A percentile compares a stretch with the other conserved stretches of the same genome.
phyloP scores from a whole-genome alignment of 2,797 vertebrate species.

The Catamblyrhynchus diadema region DNA sequence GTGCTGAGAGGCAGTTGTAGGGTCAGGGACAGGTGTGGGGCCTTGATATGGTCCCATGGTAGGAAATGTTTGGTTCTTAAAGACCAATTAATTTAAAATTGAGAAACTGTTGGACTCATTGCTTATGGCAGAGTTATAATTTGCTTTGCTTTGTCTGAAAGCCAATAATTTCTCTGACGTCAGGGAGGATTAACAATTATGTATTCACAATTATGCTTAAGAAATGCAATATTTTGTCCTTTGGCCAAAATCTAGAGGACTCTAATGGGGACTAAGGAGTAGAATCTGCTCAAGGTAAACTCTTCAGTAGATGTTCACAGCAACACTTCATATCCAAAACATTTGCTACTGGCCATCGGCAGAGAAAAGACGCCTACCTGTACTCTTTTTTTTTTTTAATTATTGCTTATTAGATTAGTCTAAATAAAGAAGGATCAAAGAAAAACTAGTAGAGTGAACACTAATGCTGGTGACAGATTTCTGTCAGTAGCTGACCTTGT shows the following conservation, averaged over 20 bases:
- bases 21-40: neutral
- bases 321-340: neutral
- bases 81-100: neutral
- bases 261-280: neutral
- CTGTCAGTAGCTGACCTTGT: neutral
- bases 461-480: neutral
- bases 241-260: neutral
- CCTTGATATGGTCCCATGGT: fast-evolving
- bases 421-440: neutral
- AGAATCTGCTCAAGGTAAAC: fast-evolving
- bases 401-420: neutral
- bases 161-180: neutral
- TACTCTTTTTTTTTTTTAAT: neutral
- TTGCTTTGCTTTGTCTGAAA: neutral
- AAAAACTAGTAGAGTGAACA: neutral
- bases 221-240: neutral
- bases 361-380: neutral
- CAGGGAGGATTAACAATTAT: neutral
- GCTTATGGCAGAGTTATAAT: neutral
- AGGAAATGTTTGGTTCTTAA: neutral
- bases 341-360: neutral
- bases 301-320: neutral
- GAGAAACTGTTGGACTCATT: neutral
- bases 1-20: neutral
- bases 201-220: neutral